phyloP scores from a whole-genome alignment of 2,888 invertebrate species.

The Drosophila sordidapex region DNA sequence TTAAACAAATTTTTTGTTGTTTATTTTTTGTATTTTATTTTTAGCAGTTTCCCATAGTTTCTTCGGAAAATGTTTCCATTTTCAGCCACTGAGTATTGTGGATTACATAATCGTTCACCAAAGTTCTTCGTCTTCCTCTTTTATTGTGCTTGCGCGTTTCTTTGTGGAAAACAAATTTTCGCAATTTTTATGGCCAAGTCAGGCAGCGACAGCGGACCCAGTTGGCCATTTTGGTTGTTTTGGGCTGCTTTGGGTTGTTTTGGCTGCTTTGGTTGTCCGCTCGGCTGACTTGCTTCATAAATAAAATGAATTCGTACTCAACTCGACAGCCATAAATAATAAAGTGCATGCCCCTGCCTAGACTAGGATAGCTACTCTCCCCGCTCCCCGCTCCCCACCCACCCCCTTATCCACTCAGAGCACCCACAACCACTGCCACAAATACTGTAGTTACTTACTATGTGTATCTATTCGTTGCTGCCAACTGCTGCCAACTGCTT shows the following conservation, averaged over 20 bases:
- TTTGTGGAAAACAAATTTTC: conserved; percentile 31
- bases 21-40: background rate
- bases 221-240: conserved; percentile 50
- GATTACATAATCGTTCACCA: background rate
- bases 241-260: conserved; percentile 26
- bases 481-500: conserved; percentile 33
- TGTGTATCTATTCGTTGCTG: conserved; percentile 23
- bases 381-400: background rate
- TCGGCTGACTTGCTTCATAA: conserved; percentile 73
- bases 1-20: background rate
- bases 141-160: conserved; percentile 5
- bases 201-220: conserved; percentile 36
- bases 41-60: background rate
- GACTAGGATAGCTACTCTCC: conserved; percentile 6
- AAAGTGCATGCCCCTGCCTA: conserved; percentile 62
- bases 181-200: conserved; percentile 16
- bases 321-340: conserved; percentile 77
- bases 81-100: background rate
- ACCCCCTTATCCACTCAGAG: conserved; percentile 3
- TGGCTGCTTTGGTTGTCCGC: conserved; percentile 53
- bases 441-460: conserved; percentile 17
- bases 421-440: conserved; percentile 60
- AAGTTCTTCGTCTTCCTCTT: background rate
- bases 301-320: conserved; percentile 77
- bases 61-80: background rate